Percentiles rank a stretch among this genome's conserved stretches.
Conservation (phyloP, 1,140 invertebrate genomes). For the Rhagoletis zephyria region DNA sequence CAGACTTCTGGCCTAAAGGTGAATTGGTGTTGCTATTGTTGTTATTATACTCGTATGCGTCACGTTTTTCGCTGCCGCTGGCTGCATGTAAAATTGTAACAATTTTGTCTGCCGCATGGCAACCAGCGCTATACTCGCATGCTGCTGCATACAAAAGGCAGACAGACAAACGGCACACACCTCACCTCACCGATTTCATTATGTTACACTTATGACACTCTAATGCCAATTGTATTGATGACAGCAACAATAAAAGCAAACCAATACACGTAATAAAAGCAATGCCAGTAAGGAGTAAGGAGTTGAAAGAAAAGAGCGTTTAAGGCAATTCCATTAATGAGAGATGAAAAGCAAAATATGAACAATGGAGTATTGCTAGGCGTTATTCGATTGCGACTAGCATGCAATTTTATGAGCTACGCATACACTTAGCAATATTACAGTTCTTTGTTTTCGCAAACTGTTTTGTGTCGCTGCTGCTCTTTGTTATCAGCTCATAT, state of each 20-base stretch:
- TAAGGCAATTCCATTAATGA: constrained; percentile 40
- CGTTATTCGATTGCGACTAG: background rate
- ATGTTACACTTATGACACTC: constrained; percentile 30
- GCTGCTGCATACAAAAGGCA: background rate
- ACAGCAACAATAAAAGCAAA: constrained; percentile 4
- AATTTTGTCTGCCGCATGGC: background rate
- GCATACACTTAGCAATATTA: background rate
- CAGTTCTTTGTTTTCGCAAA: background rate
- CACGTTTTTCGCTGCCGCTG: background rate
- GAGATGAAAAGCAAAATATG: background rate
- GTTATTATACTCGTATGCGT: background rate
- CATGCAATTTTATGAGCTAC: background rate
- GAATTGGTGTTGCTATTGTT: constrained; percentile 25
- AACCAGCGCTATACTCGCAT: background rate
- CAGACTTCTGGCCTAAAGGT: background rate
- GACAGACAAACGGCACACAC: background rate
- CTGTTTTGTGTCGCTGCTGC: background rate
- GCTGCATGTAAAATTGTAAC: constrained; percentile 25
- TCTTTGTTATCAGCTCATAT: background rate
- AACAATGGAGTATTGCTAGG: background rate
- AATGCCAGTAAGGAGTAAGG: background rate
- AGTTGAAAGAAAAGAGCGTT: background rate
- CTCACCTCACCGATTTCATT: background rate
- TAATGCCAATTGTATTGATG: constrained; percentile 42
- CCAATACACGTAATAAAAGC: constrained; percentile 5